phyloP scores from a whole-genome alignment of 2,888 invertebrate genomes.

The Osmoderma eremita region DNA sequence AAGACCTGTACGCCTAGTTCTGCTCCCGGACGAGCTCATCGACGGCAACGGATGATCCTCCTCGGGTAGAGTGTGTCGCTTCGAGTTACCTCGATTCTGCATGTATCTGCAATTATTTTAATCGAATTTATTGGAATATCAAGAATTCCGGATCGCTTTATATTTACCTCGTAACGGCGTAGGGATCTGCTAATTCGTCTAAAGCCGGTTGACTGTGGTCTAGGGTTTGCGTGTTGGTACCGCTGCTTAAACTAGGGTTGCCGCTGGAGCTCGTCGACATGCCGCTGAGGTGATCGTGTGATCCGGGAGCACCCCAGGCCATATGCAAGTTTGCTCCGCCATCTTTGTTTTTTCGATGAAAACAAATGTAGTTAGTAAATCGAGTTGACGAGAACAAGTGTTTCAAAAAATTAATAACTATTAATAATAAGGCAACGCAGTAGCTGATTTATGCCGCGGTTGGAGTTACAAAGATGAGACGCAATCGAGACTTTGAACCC shows the following conservation, averaged over 20 bases:
- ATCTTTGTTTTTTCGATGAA: too few relatives aligned
- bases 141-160: background rate
- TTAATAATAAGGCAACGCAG: too few relatives aligned
- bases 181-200: constrained; percentile 66
- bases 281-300: constrained; percentile 64
- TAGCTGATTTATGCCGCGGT: too few relatives aligned
- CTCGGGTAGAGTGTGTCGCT: constrained; percentile 83
- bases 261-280: constrained; percentile 66
- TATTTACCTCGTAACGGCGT: constrained; percentile 65
- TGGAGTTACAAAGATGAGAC: too few relatives aligned
- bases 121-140: background rate
- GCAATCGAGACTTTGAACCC: too few relatives aligned
- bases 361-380: too few relatives aligned
- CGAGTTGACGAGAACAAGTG: too few relatives aligned
- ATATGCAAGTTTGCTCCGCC: constrained; percentile 93
- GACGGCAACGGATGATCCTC: constrained; percentile 68
- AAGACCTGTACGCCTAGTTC: constrained; percentile 77
- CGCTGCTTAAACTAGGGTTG: constrained; percentile 65
- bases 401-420: too few relatives aligned
- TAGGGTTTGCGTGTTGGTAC: constrained; percentile 63
- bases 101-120: constrained; percentile 71
- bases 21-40: constrained; percentile 58
- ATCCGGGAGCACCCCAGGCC: constrained; percentile 65
- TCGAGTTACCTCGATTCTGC: constrained; percentile 77
- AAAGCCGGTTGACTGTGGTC: constrained; percentile 60